Conservation (phyloP, 2,888 invertebrate species). For the Phrixothrix hirtus region DNA sequence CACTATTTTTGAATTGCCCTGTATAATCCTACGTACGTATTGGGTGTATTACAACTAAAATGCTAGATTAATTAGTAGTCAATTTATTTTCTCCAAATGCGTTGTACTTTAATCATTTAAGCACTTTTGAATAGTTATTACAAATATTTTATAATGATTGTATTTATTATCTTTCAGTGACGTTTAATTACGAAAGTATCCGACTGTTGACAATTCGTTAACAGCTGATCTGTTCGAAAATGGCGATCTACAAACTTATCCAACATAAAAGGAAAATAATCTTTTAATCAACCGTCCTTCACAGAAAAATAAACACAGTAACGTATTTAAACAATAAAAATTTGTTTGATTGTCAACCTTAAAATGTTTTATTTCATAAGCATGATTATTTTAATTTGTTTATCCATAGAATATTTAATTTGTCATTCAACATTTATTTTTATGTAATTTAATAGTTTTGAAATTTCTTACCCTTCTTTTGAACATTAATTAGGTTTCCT, state of each 20-base stretch:
- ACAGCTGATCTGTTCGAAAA: conserved; percentile 53
- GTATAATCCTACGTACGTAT: too few species aligned
- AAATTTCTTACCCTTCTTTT: too few species aligned
- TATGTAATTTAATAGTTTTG: not conserved
- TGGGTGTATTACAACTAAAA: too few species aligned
- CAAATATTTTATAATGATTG: too few species aligned
- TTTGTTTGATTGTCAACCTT: not conserved
- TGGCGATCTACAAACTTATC: conserved; percentile 44
- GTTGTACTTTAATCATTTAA: too few species aligned
- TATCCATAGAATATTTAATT: too few species aligned
- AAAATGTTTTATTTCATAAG: not conserved
- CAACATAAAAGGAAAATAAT: conserved; percentile 40
- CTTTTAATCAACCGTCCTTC: conserved; percentile 35
- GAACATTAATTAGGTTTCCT: conserved; percentile 1
- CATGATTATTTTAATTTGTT: not conserved
- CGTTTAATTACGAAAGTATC: conserved; percentile 10
- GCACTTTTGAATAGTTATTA: too few species aligned
- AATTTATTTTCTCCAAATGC: too few species aligned
- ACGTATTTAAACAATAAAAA: conserved; percentile 10
- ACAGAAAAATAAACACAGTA: conserved; percentile 8
- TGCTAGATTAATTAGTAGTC: too few species aligned
- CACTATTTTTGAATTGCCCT: too few species aligned
- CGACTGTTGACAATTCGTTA: conserved; percentile 26
- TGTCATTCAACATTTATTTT: too few species aligned
- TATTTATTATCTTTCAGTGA: too few species aligned